Evolutionary conservation across 2,888 invertebrate species (phyloP).

Genomic region (Epinotia bilunana): DNA sequence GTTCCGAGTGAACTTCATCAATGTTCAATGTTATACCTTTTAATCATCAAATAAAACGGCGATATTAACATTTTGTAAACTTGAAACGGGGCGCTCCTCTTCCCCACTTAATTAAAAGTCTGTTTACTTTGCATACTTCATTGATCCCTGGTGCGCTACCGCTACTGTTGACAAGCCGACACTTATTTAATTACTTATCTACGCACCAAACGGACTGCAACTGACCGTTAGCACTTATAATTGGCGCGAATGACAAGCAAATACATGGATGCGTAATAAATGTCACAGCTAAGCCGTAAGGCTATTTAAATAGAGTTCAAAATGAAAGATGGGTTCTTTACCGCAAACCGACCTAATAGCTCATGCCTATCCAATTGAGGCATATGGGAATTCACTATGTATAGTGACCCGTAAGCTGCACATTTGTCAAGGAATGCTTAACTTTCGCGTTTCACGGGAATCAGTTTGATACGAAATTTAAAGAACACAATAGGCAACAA

Average conservation of each 20-base stretch:
- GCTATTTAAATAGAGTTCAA: slow-evolving; percentile 17
- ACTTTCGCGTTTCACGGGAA: neutral
- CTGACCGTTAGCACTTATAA: slow-evolving; percentile 39
- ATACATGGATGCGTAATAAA: neutral
- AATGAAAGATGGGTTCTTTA: neutral
- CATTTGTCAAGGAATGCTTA: neutral
- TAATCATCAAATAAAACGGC: too few species aligned
- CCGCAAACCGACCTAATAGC: slow-evolving; percentile 33
- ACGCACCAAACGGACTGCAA: slow-evolving; percentile 30
- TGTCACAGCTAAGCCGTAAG: slow-evolving; percentile 8
- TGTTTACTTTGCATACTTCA: neutral
- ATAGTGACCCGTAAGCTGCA: slow-evolving; percentile 22
- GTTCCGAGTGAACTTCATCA: too few species aligned
- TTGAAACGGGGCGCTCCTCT: neutral
- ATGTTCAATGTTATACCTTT: too few species aligned
- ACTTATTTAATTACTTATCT: slow-evolving; percentile 30
- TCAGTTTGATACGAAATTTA: neutral
- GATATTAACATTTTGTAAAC: neutral
- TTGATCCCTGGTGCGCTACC: slow-evolving; percentile 1
- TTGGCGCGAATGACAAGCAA: slow-evolving; percentile 28
- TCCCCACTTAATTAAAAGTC: neutral
- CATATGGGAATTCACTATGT: slow-evolving; percentile 39
- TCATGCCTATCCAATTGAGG: slow-evolving; percentile 34
- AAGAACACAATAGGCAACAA: neutral
- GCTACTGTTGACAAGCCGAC: slow-evolving; percentile 17